Conservation (phyloP, 2,113 vertebrate genomes). For the Equus quagga region DNA sequence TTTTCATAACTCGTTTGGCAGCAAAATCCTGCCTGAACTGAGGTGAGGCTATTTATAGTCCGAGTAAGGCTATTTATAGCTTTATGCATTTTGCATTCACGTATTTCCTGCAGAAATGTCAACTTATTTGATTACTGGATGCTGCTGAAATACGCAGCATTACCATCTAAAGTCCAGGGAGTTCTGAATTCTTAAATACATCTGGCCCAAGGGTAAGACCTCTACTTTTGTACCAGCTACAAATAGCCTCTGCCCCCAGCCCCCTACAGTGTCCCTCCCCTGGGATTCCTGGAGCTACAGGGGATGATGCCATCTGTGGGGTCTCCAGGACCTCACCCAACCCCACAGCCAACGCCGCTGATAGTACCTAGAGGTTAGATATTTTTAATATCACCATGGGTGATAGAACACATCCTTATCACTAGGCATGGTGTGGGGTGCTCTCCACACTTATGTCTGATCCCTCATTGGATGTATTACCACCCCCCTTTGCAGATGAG, state of each 20-base stretch:
- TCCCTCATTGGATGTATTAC: background rate
- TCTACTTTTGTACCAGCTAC: background rate
- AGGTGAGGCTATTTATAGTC: constrained; percentile 73
- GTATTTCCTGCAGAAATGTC: background rate
- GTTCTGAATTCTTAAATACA: background rate
- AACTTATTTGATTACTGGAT: background rate
- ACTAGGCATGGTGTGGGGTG: background rate
- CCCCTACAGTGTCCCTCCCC: background rate
- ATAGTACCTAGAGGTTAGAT: background rate
- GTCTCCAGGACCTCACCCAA: background rate
- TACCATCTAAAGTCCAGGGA: background rate
- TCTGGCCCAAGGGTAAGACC: background rate
- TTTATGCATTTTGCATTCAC: background rate
- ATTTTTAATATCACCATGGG: background rate
- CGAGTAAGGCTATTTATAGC: constrained; percentile 65
- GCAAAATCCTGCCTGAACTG: background rate
- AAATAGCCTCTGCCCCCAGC: too few species aligned
- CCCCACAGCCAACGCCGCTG: background rate
- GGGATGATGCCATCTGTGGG: background rate
- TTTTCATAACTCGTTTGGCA: constrained; percentile 65
- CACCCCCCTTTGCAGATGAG: background rate
- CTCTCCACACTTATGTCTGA: fast-evolving
- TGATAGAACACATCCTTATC: background rate
- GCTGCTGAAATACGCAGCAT: background rate
- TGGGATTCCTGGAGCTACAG: background rate